Percentiles rank a stretch among this genome's conserved stretches.
Evolutionary conservation across 2,797 vertebrate species (phyloP).

Genomic region (Pseudomugil tenellus): DNA sequence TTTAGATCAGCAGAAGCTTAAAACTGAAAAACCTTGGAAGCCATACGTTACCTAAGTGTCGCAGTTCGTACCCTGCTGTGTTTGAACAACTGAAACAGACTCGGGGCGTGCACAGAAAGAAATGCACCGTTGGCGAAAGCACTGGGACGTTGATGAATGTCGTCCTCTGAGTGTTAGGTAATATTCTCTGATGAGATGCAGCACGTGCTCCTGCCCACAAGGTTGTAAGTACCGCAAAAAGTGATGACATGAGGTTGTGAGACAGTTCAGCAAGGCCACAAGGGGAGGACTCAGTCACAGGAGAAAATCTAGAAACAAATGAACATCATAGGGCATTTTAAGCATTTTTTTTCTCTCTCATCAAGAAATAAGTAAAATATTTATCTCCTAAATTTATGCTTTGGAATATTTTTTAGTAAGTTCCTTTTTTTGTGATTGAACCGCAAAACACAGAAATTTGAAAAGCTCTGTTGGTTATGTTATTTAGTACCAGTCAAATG

Average conservation of each 20-base stretch:
- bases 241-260: conserved; percentile 62
- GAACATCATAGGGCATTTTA: too few relatives aligned
- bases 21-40: conserved; percentile 63
- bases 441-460: too few relatives aligned
- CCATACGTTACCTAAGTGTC: conserved; percentile 53
- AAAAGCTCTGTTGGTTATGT: too few relatives aligned
- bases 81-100: conserved; percentile 67
- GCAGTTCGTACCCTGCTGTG: conserved; percentile 46
- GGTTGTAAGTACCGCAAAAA: conserved; percentile 70
- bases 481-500: too few relatives aligned
- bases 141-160: conserved; percentile 80
- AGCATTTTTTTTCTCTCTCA: too few relatives aligned
- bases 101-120: conserved; percentile 58
- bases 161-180: conserved; percentile 79
- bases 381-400: too few relatives aligned
- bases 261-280: conserved; percentile 40
- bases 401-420: too few relatives aligned
- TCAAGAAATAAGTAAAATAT: too few relatives aligned
- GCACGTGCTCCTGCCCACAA: conserved; percentile 69
- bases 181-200: conserved; percentile 77
- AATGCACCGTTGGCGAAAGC: conserved; percentile 78
- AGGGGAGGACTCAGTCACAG: conserved; percentile 26
- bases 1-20: conserved; percentile 56
- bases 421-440: too few relatives aligned
- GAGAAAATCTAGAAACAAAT: conserved; percentile 23